Evolutionary conservation across 2,888 invertebrate genomes (phyloP), one percentile per base, ranked within the genome.

Genomic region (Synanthedon myopaeformis): DNA sequence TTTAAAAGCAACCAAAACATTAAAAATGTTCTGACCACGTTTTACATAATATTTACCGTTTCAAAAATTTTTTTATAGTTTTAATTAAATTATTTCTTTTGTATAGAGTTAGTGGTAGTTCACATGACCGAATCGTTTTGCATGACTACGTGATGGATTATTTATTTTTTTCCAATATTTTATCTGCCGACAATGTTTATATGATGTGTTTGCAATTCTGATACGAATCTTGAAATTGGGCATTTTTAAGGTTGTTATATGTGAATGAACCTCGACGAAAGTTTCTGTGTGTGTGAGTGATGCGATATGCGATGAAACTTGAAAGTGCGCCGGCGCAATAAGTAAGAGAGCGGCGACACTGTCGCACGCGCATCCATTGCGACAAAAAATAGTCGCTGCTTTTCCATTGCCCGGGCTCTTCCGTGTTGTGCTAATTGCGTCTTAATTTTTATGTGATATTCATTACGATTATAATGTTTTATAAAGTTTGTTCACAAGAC

Each of bases 261-360:
- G 66, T 69, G 64, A 67, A 63, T 60, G 70, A 58, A 58, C 59
- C 58, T 60, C 63, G 68, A 75, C 68, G 76, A 75, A 77, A 77
- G 79, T 74, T 64, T 61, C 65, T 57, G 58, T 57, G 53, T 61
- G 66, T 62, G 67, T 72, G 69, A 77, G 35, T 35, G 35, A 8
- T 72, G 80, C 6, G n/a, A 14, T 45, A 8, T 72, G 80, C 6
- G n/a, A 14, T 45, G 45, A 45, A 50, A 50, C 35, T 35, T 19
- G 51, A 79, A 79, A 81, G 80, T 74, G 66, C 62, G 60, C 65
- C 62, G 62, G 62, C 67, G 69, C 70, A 67, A 75, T 71, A 74
- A 76, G 72, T 67, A 74, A 75, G 74, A 76, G 76, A 70, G 65
- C 73, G 66, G 59, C 62, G 70, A 72, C 72, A 74, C 71, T 72